Base-by-base conservation (phyloP, 2,797 vertebrate species). In the Poeciliopsis presidionis region DNA sequence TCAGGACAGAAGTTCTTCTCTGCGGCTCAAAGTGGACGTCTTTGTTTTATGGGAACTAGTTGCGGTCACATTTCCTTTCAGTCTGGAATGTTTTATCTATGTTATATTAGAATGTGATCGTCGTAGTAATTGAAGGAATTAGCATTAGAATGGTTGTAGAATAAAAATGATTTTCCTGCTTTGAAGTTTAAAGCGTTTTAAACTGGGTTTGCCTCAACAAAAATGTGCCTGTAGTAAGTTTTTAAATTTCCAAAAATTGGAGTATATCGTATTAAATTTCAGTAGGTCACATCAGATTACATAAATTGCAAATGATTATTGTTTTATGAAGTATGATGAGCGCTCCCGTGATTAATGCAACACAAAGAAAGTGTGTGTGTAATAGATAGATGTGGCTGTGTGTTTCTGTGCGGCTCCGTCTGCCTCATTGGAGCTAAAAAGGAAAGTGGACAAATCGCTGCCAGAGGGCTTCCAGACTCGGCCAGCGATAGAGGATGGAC, bases 391-490 rank as follows among this genome's bases (percentile, higher is more conserved):
- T 13, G 49, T 7, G 69, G 70, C 53, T 46, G 81, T 76, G 81
- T 77, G 72, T 59, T 22, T 74, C 14, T 47, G 25, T 57, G 47
- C 61, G 28, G 33, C 82, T 86, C 82, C 81, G 80, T 88, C 86
- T 90, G 90, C 92, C 83, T 91, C 90, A 93, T 91, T 91, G 88
- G 84, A 91, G 85, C 86, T 90, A 86, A 90, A 94, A 92, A 87
- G 90, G 83, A 93, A 94, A 88, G 85, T 84, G 90, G 86, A 86
- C 87, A 83, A 89, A 93, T 90, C 79, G 13, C 86, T 80, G 93
- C 93, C 84, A 9, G 84, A 87, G 90, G 92, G 88, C 20, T 84
- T 79, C 33, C 9, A 67, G 36, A 67, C 63, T 67, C 9, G 41
- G 59, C 9, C 41, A 9, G 79, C 79, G 76, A 83, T 73, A 14